Percentiles rank a stretch among this genome's conserved stretches.
phyloP scores from a whole-genome alignment of 2,888 invertebrate genomes.

The Nebria salina region DNA sequence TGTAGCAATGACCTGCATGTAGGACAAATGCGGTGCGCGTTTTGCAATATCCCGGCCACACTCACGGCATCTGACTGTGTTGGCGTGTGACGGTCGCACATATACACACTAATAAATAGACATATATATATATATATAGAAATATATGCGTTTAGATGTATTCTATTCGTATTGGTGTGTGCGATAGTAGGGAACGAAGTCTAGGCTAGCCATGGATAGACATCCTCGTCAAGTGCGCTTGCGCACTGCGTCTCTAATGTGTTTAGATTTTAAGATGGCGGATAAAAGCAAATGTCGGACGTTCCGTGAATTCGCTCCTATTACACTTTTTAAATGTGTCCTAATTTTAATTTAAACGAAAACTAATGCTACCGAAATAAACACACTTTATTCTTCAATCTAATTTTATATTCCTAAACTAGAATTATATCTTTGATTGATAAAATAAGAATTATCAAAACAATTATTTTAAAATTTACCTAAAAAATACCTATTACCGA shows the following conservation, averaged over 20 bases:
- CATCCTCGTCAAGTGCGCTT: constrained; percentile 14
- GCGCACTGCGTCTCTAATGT: constrained; percentile 8
- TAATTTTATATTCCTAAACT: too few relatives aligned
- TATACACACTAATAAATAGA: constrained; percentile 4
- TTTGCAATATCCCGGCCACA: constrained; percentile 41
- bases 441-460: too few relatives aligned
- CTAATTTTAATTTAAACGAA: too few relatives aligned
- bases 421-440: too few relatives aligned
- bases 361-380: too few relatives aligned
- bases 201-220: constrained; percentile 4
- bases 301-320: too few relatives aligned
- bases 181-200: background rate
- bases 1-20: constrained; percentile 45
- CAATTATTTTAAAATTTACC: too few relatives aligned
- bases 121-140: background rate
- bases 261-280: constrained; percentile 23
- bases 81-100: constrained; percentile 25
- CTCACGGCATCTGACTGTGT: constrained; percentile 22
- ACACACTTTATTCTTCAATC: too few relatives aligned
- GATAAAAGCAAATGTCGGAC: constrained; percentile 12
- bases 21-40: constrained; percentile 38
- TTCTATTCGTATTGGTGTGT: background rate
- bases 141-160: background rate
- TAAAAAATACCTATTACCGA: too few relatives aligned
- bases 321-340: too few relatives aligned